Base-by-base conservation (phyloP, 2,797 vertebrate species). In the Poeciliopsis infans region DNA sequence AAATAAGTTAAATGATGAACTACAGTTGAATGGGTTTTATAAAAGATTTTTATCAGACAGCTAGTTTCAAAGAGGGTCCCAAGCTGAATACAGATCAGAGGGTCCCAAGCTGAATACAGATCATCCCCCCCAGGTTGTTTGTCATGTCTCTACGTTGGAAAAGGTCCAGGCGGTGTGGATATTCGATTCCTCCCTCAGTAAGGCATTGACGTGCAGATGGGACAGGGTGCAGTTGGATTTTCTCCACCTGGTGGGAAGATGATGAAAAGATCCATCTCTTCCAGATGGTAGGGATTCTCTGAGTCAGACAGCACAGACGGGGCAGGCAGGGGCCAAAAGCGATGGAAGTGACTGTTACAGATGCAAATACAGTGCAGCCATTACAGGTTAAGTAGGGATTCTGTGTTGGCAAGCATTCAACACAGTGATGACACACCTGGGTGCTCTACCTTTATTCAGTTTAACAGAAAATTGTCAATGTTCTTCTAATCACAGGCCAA, bases 241-340 rank as follows among this genome's bases (percentile, higher is more conserved):
- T 71, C 81, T 81, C 72, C 72, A 78, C 77, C 90, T 91, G 91
- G 85, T 89, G 86, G 82, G 84, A 41, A 46, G 12, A 83, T 88
- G 89, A 91, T 85, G 83, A 88, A 88, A 89, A 86, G 82, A 87
- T 87, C 84, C 72, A 79, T 77, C 77, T 89, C 85, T 72, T 89
- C 86, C 91, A 92, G 90, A 91, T 94, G 91, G 93, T 79, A 83
- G 81, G 87, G 81, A 80, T 86, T 82, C 90, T 28, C 83, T 64
- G 73, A 88, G 83, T 85, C 74, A 79, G 80, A 61, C 77, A 81
- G 84, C 66, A 33, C 64, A 64, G 82, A 55, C 74, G 75, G 83
- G 85, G 79, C 83, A 83, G 46, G 41, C 72, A 77, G 82, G 80
- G 84, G 77, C 82, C 88, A 87, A 39, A 68, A n/a, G 72, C 61